phyloP scores from a whole-genome alignment of 2,797 vertebrate species.

The Artibeus jamaicensis region DNA sequence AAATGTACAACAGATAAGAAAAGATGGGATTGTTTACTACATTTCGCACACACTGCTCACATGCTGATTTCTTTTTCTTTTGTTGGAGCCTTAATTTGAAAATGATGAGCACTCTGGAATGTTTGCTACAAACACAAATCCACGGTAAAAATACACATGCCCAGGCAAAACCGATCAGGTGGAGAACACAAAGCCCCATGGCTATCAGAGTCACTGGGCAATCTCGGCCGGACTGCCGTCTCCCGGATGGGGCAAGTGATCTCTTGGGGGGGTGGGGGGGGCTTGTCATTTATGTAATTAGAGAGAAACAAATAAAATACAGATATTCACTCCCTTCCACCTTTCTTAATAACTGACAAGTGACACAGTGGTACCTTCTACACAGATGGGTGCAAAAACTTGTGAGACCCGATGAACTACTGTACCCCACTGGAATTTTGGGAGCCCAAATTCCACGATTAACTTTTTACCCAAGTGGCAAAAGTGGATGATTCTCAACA shows the following conservation, averaged over 20 bases:
- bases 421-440: slow-evolving; percentile 81
- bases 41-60: slow-evolving; percentile 62
- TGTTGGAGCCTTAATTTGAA: slow-evolving; percentile 63
- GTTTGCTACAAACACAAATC: slow-evolving; percentile 69
- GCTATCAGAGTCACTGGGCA: slow-evolving; percentile 66
- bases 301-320: slow-evolving; percentile 77
- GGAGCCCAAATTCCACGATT: slow-evolving; percentile 80
- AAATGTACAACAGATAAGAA: slow-evolving; percentile 51
- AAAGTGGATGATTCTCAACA: slow-evolving; percentile 78
- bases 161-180: slow-evolving; percentile 65
- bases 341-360: slow-evolving; percentile 75
- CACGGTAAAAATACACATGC: slow-evolving; percentile 73
- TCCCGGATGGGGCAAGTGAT: slow-evolving; percentile 39
- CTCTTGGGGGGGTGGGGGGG: slow-evolving; percentile 31
- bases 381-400: slow-evolving; percentile 81
- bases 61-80: slow-evolving; percentile 62
- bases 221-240: slow-evolving; percentile 63
- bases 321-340: slow-evolving; percentile 68
- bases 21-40: slow-evolving; percentile 55
- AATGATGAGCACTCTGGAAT: slow-evolving; percentile 62
- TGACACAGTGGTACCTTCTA: slow-evolving; percentile 77
- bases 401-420: slow-evolving; percentile 73
- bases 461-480: slow-evolving; percentile 83
- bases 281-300: slow-evolving; percentile 72
- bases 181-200: slow-evolving; percentile 69